Evolutionary conservation across 2,888 invertebrate species (phyloP), one percentile per base, ranked within the genome.

Genomic region (Ophion obscuratus): DNA sequence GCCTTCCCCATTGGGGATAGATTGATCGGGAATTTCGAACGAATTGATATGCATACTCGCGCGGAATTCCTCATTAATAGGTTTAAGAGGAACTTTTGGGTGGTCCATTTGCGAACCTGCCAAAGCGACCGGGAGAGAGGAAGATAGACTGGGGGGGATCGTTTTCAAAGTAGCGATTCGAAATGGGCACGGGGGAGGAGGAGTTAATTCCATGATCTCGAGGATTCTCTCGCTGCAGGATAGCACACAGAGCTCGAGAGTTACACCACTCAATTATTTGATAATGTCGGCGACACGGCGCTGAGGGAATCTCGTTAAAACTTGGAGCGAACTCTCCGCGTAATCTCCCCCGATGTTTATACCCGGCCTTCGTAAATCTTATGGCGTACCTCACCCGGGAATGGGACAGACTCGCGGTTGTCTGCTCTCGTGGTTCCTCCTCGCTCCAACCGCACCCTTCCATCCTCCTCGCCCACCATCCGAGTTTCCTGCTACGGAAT

Each of bases 181-280:
- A 71, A 86, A 86, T 78, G 86, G 73, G 78, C 81, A 17, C 5
- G 14, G 53, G 9, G 81, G 86, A 75, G 86, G 75, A 84, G 85
- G 87, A 88, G 85, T 88, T 87, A 88, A 88, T 88, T 85, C 83
- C 81, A 83, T 88, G 81, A 87, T 86, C 81, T 68, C 83, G 81
- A 75, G 78, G 79, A 86, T 83, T 44, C 76, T 73, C 87, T 84
- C 77, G 81, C 24, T 24, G 88, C 83, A 89, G 92, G 91, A 92
- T 90, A 90, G 90, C 93, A 92, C 92, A 92, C 93, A 91, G 92
- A 92, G 91, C 91, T 92, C 88, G 86, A 93, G 93, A 94, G 92
- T 94, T 94, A 93, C 93, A 93, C 92, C 93, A 93, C 94, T 94
- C 94, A 94, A 94, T 94, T 94, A 94, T 94, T 94, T 94, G 94